Evolutionary conservation across 2,888 invertebrate species (phyloP).

Genomic region (Apodemia mormo): DNA sequence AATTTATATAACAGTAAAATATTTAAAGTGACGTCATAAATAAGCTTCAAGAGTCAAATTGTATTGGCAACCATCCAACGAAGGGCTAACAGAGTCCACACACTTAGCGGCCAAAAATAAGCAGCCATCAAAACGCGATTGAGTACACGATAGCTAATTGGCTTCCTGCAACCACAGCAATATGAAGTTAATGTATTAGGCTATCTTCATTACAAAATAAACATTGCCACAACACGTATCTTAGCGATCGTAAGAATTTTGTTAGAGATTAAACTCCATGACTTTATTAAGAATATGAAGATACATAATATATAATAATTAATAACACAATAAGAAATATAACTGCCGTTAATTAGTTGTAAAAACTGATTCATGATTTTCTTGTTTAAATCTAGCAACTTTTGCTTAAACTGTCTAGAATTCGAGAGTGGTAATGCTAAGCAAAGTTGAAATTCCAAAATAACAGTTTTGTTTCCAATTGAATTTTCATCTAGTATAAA

Average conservation of each 20-base stretch:
- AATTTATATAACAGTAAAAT: not conserved
- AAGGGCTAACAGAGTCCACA: not conserved
- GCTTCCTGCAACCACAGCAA: slow-evolving; percentile 1
- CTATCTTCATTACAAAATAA: too few species aligned
- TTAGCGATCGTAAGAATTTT: too few species aligned
- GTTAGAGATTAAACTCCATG: too few species aligned
- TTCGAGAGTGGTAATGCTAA: not conserved
- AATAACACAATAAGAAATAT: too few species aligned
- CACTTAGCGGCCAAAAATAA: not conserved
- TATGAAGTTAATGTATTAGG: not conserved
- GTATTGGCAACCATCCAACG: not conserved
- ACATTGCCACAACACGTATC: too few species aligned
- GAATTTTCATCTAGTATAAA: too few species aligned
- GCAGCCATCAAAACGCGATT: not conserved
- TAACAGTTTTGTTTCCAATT: not conserved
- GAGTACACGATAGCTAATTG: not conserved
- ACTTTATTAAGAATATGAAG: too few species aligned
- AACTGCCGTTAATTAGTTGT: not conserved
- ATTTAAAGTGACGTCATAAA: not conserved
- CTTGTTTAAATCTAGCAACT: not conserved
- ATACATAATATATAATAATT: too few species aligned
- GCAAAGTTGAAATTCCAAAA: not conserved
- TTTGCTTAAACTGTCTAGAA: not conserved
- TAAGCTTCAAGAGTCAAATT: not conserved
- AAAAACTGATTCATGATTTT: not conserved